phyloP scores from a whole-genome alignment of 2,113 vertebrate genomes.

The Tringa solitaria region DNA sequence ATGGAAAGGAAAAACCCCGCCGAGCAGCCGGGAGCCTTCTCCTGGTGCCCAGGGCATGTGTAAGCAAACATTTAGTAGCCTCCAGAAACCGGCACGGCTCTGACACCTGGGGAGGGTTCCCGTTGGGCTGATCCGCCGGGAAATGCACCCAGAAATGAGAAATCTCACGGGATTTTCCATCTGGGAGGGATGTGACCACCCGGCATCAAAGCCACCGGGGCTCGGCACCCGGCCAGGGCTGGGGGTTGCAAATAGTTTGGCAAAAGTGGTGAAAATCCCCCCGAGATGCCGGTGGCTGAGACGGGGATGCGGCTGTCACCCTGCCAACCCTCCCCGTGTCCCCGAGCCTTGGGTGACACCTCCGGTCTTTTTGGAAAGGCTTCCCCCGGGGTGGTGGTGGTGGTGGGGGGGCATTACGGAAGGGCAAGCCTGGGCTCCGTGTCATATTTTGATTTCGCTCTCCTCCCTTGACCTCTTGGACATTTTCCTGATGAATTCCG shows the following conservation, averaged over 20 bases:
- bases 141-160: neutral
- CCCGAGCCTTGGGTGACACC: neutral
- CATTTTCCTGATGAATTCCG: constrained; percentile 9
- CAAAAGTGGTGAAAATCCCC: neutral
- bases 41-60: neutral
- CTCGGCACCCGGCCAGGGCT: no score
- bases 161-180: neutral
- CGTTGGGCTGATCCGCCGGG: neutral
- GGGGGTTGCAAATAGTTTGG: neutral
- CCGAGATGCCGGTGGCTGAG: rapidly evolving
- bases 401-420: rapidly evolving
- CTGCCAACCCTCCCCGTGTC: neutral
- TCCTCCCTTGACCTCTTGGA: neutral
- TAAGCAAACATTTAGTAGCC: neutral
- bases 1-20: neutral
- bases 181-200: neutral
- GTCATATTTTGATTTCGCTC: neutral
- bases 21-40: neutral
- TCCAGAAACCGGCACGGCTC: neutral
- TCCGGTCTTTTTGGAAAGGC: rapidly evolving
- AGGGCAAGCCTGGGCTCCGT: neutral
- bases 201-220: neutral
- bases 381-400: no score
- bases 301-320: rapidly evolving
- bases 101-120: neutral